Conservation (phyloP, 2,113 vertebrate species). For the Callithrix jacchus region DNA sequence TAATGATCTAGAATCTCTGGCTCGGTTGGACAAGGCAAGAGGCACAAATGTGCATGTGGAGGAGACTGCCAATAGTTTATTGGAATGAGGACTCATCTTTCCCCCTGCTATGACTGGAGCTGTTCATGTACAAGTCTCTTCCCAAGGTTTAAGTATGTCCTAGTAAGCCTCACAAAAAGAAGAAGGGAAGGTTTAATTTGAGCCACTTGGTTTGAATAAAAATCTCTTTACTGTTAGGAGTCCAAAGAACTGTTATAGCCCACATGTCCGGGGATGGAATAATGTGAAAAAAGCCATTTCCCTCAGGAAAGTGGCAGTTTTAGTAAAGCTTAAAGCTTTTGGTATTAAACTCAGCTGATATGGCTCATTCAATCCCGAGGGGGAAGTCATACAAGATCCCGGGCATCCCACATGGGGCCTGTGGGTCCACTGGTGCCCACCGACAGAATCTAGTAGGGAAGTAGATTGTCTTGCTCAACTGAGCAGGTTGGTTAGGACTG, state of each 20-base stretch:
- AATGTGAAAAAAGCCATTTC: not conserved
- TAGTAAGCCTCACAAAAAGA: not conserved
- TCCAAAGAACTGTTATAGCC: not conserved
- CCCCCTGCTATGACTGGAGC: not conserved
- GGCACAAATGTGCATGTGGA: not conserved
- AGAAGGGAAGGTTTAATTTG: not conserved
- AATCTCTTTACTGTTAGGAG: not conserved
- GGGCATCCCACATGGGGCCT: not conserved
- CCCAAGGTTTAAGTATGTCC: not conserved
- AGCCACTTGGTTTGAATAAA: not conserved
- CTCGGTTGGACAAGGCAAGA: not conserved
- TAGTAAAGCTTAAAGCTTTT: not conserved
- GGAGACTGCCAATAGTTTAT: not conserved
- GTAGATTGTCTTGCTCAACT: not conserved
- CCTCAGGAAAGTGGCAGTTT: not conserved
- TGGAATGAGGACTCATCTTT: slow-evolving; percentile 22
- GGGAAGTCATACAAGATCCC: rapidly evolving
- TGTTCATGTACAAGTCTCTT: not conserved
- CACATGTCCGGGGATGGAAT: not conserved
- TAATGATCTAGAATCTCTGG: not conserved
- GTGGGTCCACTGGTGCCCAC: not conserved
- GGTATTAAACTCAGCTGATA: not conserved
- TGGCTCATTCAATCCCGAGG: not conserved
- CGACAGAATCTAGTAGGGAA: not conserved
- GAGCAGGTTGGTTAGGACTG: rapidly evolving